Base-by-base conservation (phyloP, 2,888 invertebrate genomes). In the Cerastis leucographa region DNA sequence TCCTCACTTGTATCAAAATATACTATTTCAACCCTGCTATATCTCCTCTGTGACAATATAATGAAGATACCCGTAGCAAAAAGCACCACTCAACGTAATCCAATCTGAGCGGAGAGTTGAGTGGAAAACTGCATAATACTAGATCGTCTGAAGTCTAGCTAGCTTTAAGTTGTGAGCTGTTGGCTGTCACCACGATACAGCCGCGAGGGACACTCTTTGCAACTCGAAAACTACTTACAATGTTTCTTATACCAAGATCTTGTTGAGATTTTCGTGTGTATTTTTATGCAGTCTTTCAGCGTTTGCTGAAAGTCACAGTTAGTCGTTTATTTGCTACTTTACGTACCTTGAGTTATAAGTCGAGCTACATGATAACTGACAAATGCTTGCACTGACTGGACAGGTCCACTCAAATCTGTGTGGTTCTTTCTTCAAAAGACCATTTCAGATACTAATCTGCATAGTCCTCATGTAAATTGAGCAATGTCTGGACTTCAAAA, bases 91-190 rank as follows among this genome's bases (percentile, higher is more conserved):
- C 51, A 42, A 44, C 67, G 42, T 68, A 71, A 71, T 76, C 71
- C 62, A 78, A 76, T 78, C 64, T 64, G 22, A 35, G 54, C n/a
- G 49, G 67, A 59, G 22, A 44, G 46, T 69, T 71, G 54, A 80
- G 80, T 67, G 70, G 70, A 67, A 78, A 78, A 71, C 54, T 59
- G 62, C 42, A 78, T 78, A 49, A 77, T 77, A 62, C 67, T 71
- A 78, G 62, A 67, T 12, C 14, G 70, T 67, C 67, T 56, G 0
- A 51, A 29, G 78, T 80, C 80, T 78, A 74, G 67, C 80, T 78
- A 71, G 67, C 62, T 44, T 59, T 56, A 76, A 76, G 56, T 62
- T 75, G 65, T 78, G 70, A 71, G 61, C 72, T 49, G 65, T 73
- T 59, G 29, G 29, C 29, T 29, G 8, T 29, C 65, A 78, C 72